Percentiles rank a stretch among this genome's conserved stretches.
These are phyloP conservation scores for Myiotriccus ornatus DNA, from an alignment of 2,797 vertebrate genomes.

Conservation along the genomic window DNA sequence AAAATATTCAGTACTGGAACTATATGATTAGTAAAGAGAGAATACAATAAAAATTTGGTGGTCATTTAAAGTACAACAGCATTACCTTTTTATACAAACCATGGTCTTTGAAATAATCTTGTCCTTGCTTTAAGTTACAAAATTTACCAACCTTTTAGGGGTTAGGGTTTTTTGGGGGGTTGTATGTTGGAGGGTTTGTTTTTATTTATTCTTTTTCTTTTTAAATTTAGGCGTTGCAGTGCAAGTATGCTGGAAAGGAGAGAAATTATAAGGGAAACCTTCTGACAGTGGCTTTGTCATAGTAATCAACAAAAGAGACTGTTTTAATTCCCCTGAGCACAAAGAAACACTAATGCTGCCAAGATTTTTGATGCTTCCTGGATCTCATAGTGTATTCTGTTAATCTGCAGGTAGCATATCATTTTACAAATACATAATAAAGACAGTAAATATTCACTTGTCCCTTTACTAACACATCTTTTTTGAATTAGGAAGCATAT, in stretches of 20 bases:
- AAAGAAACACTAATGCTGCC: not conserved
- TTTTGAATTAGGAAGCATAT: not conserved
- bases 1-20: not conserved
- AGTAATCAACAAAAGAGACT: not conserved
- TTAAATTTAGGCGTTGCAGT: not conserved
- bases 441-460: not conserved
- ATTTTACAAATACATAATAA: not conserved
- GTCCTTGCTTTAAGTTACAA: not conserved
- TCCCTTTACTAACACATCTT: not conserved
- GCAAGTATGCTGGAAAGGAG: not conserved
- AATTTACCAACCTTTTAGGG: not conserved
- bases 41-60: not conserved
- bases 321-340: not conserved
- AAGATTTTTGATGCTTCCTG: not conserved
- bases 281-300: not conserved
- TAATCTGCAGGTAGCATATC: not conserved
- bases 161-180: rapidly evolving
- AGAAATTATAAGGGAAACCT: not conserved
- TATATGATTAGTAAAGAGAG: not conserved
- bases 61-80: not conserved
- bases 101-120: not conserved
- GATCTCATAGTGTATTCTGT: not conserved
- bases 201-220: not conserved
- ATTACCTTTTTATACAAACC: not conserved
- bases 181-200: not conserved